Conservation (phyloP, 1,140 invertebrate genomes). For the Pogonomyrmex californicus region DNA sequence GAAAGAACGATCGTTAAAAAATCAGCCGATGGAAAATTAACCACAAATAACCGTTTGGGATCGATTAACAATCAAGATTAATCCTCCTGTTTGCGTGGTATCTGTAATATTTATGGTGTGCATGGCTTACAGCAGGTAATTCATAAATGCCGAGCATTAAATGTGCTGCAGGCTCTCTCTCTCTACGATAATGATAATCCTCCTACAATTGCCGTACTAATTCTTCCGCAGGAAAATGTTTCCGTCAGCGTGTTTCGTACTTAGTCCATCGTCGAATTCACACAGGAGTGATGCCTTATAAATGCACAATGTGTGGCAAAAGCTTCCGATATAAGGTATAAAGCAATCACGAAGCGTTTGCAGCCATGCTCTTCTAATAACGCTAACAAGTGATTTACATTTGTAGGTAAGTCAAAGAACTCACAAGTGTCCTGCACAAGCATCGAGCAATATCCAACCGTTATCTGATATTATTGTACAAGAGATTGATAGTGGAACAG, state of each 20-base stretch:
- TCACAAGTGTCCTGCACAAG: conserved; percentile 91
- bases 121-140: conserved; percentile 70
- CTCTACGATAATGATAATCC: conserved; percentile 22
- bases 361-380: neutral
- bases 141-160: neutral
- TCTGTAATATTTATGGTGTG: conserved; percentile 72
- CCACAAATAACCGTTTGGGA: conserved; percentile 34
- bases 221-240: conserved; percentile 92
- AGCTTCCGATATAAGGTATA: conserved; percentile 94
- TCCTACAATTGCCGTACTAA: conserved; percentile 26
- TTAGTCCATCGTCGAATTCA: conserved; percentile 94
- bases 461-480: conserved; percentile 79
- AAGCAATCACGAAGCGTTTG: conserved; percentile 40
- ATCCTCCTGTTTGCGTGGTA: conserved; percentile 68
- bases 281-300: conserved; percentile 94
- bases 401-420: conserved; percentile 92
- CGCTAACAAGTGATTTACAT: conserved; percentile 1
- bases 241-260: conserved; percentile 94
- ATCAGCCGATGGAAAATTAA: neutral
- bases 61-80: conserved; percentile 76
- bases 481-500: conserved; percentile 31
- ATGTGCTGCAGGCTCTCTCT: neutral
- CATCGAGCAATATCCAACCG: conserved; percentile 86
- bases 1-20: conserved; percentile 4
- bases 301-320: conserved; percentile 93